Conservation (phyloP, 2,888 invertebrate genomes). For the Chydorus sphaericus region DNA sequence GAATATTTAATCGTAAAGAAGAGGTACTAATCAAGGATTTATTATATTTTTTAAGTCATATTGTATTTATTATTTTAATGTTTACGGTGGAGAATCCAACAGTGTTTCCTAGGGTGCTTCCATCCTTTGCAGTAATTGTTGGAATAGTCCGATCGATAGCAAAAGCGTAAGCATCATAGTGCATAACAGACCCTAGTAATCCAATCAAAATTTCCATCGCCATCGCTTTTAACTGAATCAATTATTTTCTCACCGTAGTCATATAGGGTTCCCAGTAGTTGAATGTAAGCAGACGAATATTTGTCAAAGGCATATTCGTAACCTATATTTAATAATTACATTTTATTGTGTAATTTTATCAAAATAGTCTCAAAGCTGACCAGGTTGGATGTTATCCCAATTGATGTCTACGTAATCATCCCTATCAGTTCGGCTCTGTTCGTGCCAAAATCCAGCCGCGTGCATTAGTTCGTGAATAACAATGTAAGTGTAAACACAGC, state of each 20-base stretch:
- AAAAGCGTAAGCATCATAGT: conserved; percentile 36
- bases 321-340: too few species aligned
- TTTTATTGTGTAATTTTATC: too few species aligned
- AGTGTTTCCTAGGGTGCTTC: conserved; percentile 29
- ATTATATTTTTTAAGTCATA: too few species aligned
- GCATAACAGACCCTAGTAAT: conserved; percentile 29
- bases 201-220: too few species aligned
- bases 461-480: conserved; percentile 36
- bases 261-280: conserved; percentile 24
- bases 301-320: too few species aligned
- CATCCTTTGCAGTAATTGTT: conserved; percentile 31
- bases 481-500: conserved; percentile 29
- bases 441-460: conserved; percentile 35
- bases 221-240: too few species aligned
- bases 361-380: too few species aligned
- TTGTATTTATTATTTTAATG: too few species aligned
- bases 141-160: conserved; percentile 29
- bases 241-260: conserved; percentile 21
- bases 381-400: conserved; percentile 22
- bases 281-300: too few species aligned
- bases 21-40: too few species aligned
- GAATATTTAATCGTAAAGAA: too few species aligned
- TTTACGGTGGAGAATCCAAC: conserved; percentile 19
- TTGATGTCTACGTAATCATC: conserved; percentile 30
- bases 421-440: conserved; percentile 33